These are phyloP conservation scores for Plumapathes pennacea DNA, from an alignment of 92 coral and sea anemone genomes.

Conservation along the genomic window DNA sequence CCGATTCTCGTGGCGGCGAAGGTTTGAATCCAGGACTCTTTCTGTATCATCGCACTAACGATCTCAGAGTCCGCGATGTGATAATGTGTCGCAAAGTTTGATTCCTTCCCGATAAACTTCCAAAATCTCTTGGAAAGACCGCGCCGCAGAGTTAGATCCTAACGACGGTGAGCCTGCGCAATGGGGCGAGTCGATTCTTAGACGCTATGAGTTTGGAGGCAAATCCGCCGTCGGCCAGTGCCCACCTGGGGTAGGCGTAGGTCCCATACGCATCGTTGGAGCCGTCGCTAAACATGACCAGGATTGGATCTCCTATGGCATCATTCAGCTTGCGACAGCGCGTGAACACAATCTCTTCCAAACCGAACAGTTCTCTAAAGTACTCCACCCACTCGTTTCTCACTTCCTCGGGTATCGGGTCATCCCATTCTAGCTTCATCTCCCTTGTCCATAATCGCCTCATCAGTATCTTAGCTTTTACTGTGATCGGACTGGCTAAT, in stretches of 20 bases:
- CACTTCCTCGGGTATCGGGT: constrained; percentile 15
- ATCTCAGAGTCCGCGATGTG: constrained; percentile 56
- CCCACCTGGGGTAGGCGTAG: constrained; percentile 55
- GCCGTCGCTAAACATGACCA: constrained; percentile 41
- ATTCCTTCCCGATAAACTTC: constrained; percentile 25
- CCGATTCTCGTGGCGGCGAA: constrained; percentile 47
- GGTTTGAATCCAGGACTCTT: constrained; percentile 53
- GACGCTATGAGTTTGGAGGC: constrained; percentile 17
- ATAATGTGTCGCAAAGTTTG: constrained; percentile 13
- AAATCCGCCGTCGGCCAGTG: constrained; percentile 17
- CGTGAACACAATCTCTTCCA: constrained; percentile 1
- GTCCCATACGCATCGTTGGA: constrained; percentile 45
- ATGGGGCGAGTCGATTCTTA: constrained; percentile 51
- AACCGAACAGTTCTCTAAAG: constrained; percentile 4
- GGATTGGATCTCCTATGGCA: constrained; percentile 5
- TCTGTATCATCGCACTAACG: constrained; percentile 51
- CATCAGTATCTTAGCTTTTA: constrained; percentile 59
- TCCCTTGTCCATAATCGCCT: constrained; percentile 39
- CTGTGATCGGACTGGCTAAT: constrained; percentile 45
- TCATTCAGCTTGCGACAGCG: constrained; percentile 19
- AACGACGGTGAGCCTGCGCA: constrained; percentile 49
- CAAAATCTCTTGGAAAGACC: constrained; percentile 27
- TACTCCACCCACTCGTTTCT: constrained; percentile 14
- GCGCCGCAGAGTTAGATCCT: constrained; percentile 50
- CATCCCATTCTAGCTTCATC: constrained; percentile 49